Percentiles rank a stretch among this genome's conserved stretches.
These are phyloP conservation scores for Apostichopus leukothele DNA, from an alignment of 53 echinoderm and acorn worm genomes.

Conservation along the genomic window DNA sequence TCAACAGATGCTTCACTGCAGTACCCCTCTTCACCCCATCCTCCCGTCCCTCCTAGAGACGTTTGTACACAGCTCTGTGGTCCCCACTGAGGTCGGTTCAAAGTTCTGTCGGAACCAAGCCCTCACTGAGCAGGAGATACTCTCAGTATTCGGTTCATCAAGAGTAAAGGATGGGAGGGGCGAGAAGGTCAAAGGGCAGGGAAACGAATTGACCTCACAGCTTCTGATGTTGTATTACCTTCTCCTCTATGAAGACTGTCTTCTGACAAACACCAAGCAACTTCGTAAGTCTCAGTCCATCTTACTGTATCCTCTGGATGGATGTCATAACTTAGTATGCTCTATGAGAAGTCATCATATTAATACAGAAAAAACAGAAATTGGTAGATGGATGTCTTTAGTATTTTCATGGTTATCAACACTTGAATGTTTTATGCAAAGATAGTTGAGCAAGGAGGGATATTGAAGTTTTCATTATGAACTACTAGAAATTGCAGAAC, in stretches of 20 bases:
- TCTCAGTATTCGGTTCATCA: constrained; percentile 69
- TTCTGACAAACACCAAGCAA: constrained; percentile 85
- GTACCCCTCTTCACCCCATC: constrained; percentile 87
- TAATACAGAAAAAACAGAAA: not conserved
- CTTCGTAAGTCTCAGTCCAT: constrained; percentile 59
- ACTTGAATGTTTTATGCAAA: no score
- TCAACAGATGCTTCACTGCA: constrained; percentile 84
- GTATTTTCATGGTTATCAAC: no score
- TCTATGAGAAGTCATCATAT: not conserved
- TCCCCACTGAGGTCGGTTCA: constrained; percentile 79
- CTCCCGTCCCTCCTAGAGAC: constrained; percentile 92
- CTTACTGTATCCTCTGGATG: not conserved
- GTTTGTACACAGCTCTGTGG: constrained; percentile 85
- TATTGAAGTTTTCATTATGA: no score
- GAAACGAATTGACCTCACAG: constrained; percentile 74
- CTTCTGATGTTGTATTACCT: constrained; percentile 92
- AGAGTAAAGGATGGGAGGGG: not conserved
- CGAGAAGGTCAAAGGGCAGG: constrained; percentile 39
- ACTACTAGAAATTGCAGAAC: no score
- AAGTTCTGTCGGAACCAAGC: constrained; percentile 78
- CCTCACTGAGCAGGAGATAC: constrained; percentile 88
- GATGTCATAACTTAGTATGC: not conserved
- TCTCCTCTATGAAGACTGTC: constrained; percentile 92
- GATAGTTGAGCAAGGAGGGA: no score
- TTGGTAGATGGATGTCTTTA: no score